Base-by-base conservation (phyloP, 64 coral and sea anemone species). In the Montipora efflorescens region DNA sequence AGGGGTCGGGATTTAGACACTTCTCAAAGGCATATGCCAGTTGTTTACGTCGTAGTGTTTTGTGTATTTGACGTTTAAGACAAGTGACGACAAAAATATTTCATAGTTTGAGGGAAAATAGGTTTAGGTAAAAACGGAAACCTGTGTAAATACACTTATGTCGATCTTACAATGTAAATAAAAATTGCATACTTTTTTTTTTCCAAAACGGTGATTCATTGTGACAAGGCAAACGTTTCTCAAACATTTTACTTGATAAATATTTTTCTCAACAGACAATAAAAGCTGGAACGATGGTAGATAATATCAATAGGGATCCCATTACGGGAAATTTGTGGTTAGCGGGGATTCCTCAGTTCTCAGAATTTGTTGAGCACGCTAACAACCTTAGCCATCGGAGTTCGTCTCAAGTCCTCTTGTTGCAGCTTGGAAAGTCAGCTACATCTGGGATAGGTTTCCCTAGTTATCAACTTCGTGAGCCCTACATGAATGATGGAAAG, bases 241-340 rank as follows among this genome's bases (percentile, higher is more conserved):
- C 8, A 64, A 15, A 64, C 0, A 64, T 64, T 64, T 64, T 8
- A 64, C 13, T 14, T 11, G 4, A 64, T 14, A 64, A 11, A 64
- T 64, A 1, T 12, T 64, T 64, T 64, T 12, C 14, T 64, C 1
- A 22, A 45, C 88, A 98, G 96, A 48, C 78, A 28, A 98, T 98
- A 73, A 67, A 58, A 48, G 67, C 84, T 87, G 96, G 96, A 47
- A 66, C 90, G 1, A 0, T 58, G 57, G 19, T 75, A 9, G 96
- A 98, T 13, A 98, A 98, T 43, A 75, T 98, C n/a, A 89, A 95
- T 45, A 23, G 90, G 19, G 96, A 91, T 16, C 64, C 67, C 25
- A 79, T 78, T 0, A 90, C 79, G 3, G 90, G 74, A 45, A 49
- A 94, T 28, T 83, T 95, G 4, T 98, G 93, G 93, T 14, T 95